Evolutionary conservation across 2,113 vertebrate genomes (phyloP), one percentile per base, ranked within the genome.

Genomic region (Otocyon megalotis): DNA sequence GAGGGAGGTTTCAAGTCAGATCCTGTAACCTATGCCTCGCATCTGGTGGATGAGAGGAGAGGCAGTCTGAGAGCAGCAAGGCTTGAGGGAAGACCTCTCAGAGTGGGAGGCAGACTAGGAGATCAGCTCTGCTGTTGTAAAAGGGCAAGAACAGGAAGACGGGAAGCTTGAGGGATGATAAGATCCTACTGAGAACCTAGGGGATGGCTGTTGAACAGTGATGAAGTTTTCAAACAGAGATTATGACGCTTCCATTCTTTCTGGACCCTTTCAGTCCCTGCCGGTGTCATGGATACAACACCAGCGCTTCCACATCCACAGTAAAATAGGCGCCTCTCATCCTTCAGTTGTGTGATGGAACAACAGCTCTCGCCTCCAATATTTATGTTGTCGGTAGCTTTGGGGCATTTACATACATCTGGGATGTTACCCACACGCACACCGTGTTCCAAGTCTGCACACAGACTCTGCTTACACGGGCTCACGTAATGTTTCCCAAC

Each of bases 401-500:
- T 43, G 2, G 4, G 12, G 14, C 65, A 28, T n/a, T 15, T 53
- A 32, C 10, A 4, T 16, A 37, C 17, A 13, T 9, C 35, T 3
- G 56, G 2, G 28, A 63, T 87, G 15, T 60, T 26, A 8, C 1
- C 10, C 8, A 28, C 65, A 24, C 22, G n/a, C 48, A 28, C 28
- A n/a, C 3, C 24, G 12, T 7, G 7, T 67, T 24, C 48, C 77
- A 56, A 2, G 10, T 28, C 32, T 62, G 48, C 9, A 54, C 9
- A 37, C 16, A 82, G 10, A 60, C n/a, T 53, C 3, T 24, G 28
- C 67, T 67, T 24, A 14, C 11, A 4, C 2, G 62, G 67, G 9
- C 8, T 5, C n/a, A 3, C 4, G 3, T 30, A 32, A 30, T 7
- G 5, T 35, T 30, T 67, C 16, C 65, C 0, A 0, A 26, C 0